Evolutionary conservation across 2,888 invertebrate genomes (phyloP).

Genomic region (Pollenia amentaria): DNA sequence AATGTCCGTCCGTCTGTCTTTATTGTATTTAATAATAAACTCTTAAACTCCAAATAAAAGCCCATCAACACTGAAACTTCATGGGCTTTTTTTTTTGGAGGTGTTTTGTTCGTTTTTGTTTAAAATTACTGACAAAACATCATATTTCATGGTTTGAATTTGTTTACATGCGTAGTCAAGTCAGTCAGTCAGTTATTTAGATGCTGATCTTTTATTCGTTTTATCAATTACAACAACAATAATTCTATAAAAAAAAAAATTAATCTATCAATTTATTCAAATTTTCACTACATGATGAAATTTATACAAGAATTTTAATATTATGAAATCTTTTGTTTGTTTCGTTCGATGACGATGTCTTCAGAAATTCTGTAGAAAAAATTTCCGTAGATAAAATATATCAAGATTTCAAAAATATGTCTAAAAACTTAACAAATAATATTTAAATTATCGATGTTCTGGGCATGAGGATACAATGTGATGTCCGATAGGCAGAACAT

Average conservation of each 20-base stretch:
- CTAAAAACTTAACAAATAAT: too few species aligned
- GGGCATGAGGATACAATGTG: too few species aligned
- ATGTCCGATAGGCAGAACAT: too few species aligned
- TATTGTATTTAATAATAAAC: slow-evolving; percentile 63
- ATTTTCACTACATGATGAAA: slow-evolving; percentile 37
- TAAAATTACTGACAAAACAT: slow-evolving; percentile 72
- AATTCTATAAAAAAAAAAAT: slow-evolving; percentile 4
- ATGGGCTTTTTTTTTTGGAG: slow-evolving; percentile 54
- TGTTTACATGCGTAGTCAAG: slow-evolving; percentile 72
- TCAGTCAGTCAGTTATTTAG: slow-evolving; percentile 25
- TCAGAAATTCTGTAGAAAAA: too few species aligned
- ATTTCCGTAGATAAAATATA: too few species aligned
- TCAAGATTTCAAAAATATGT: too few species aligned
- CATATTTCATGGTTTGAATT: slow-evolving; percentile 73
- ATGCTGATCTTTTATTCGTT: slow-evolving; percentile 45
- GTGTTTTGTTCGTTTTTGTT: slow-evolving; percentile 6
- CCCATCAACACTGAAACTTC: slow-evolving; percentile 66
- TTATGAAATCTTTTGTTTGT: neutral
- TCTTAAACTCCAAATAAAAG: slow-evolving; percentile 62
- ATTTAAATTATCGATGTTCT: too few species aligned
- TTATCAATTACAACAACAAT: slow-evolving; percentile 56
- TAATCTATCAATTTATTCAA: slow-evolving; percentile 49
- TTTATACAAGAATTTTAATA: neutral
- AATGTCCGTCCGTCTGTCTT: slow-evolving; percentile 41
- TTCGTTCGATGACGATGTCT: too few species aligned